These are phyloP conservation scores for Petrocephalus zakoni DNA, from an alignment of 2,113 vertebrate genomes.

Conservation along the genomic window DNA sequence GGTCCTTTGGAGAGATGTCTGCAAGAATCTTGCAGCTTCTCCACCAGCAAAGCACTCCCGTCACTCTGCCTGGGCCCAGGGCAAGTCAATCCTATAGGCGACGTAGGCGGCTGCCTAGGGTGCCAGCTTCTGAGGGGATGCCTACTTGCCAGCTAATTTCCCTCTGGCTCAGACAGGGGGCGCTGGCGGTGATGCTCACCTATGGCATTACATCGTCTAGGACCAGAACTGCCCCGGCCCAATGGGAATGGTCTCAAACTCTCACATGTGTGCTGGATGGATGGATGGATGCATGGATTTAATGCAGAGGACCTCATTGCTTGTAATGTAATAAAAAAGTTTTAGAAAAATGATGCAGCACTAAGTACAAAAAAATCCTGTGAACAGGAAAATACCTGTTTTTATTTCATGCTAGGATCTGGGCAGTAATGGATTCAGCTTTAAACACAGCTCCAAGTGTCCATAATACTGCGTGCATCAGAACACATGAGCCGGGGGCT, in stretches of 20 bases:
- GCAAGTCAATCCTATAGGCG: background rate
- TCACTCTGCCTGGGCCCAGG: background rate
- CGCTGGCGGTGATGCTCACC: background rate
- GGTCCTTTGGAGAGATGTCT: background rate
- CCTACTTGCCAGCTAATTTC: background rate
- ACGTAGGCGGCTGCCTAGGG: background rate
- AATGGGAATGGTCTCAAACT: background rate
- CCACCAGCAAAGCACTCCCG: no score
- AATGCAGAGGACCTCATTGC: background rate
- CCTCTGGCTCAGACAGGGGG: background rate
- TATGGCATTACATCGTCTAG: no score
- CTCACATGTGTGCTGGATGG: background rate
- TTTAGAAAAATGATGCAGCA: background rate
- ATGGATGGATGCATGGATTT: background rate
- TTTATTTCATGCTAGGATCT: background rate
- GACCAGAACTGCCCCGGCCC: background rate
- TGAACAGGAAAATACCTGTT: background rate
- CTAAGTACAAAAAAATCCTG: background rate
- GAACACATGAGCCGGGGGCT: background rate
- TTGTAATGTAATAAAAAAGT: background rate
- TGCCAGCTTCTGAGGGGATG: background rate
- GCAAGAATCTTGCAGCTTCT: no score
- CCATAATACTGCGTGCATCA: background rate
- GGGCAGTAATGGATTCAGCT: background rate
- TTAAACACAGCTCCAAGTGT: background rate